phyloP scores from a whole-genome alignment of 2,113 vertebrate species.

The Sminthopsis crassicaudata region DNA sequence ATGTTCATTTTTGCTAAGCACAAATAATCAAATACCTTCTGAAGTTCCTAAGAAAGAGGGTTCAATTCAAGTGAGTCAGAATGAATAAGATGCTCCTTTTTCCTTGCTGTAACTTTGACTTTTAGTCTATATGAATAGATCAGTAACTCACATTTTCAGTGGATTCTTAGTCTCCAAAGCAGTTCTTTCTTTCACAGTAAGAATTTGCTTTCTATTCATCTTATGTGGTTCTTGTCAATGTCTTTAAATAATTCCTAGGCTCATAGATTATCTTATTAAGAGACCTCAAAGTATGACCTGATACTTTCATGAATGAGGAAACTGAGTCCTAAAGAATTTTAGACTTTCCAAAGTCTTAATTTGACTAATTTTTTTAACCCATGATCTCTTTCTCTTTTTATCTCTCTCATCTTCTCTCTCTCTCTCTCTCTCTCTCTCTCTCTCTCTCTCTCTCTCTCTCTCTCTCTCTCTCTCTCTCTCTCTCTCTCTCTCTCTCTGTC shows the following conservation, averaged over 20 bases:
- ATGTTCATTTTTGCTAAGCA: background rate
- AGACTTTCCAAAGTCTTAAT: background rate
- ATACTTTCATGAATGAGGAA: background rate
- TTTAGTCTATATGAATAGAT: background rate
- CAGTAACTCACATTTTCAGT: background rate
- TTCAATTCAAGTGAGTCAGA: background rate
- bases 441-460: no score
- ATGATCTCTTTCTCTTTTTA: background rate
- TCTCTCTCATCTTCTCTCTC: no score
- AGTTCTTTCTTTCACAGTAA: background rate
- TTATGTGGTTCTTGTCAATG: background rate
- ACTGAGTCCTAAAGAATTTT: background rate
- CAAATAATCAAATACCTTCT: background rate
- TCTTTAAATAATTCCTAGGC: background rate
- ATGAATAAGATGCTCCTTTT: background rate
- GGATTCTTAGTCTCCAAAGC: background rate
- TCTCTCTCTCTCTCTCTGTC: background rate
- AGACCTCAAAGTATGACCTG: background rate
- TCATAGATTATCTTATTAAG: background rate
- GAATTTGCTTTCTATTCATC: background rate
- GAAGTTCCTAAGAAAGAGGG: background rate
- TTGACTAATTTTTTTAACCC: background rate
- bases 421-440: no score
- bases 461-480: no score
- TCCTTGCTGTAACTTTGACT: background rate